Evolutionary conservation across 2,797 vertebrate species (phyloP), one percentile per base, ranked within the genome.

Genomic region (Meriones psammophilus): DNA sequence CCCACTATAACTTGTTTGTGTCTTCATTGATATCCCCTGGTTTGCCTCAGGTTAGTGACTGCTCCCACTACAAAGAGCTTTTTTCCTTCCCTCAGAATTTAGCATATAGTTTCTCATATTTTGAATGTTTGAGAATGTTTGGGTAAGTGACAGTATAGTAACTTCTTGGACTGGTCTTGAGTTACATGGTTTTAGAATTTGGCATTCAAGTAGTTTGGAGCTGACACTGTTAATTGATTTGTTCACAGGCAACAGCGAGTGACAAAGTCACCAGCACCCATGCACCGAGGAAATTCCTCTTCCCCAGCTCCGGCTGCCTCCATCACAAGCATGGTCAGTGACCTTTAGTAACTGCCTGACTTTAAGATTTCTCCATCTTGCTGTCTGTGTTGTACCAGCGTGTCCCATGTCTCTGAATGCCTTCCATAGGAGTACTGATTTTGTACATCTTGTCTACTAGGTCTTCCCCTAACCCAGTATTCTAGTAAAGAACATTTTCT

Each of bases 311-410:
- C 98, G 33, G 98, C 98, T 76, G 99, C 99, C 87, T 97, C 99
- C 46, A 99, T 99, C 93, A 99, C 99, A 1, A 99, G 99, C 98
- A 99, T 99, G 99, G 99, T 99, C 92, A 98, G 99, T 98, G 86
- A 71, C 42, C 17, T 93, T 71, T 76, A 60, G 28, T 69, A 36
- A 81, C 80, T 89, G 80, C 85, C 33, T 62, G 62, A 39, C 66
- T 78, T 17, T 20, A 42, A 71, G 76, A 56, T 68, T 84, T 79
- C 46, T 92, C 60, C n/a, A 7, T 77, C 73, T n/a, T 68, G 20
- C 33, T 86, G 54, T 71, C 17, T 77, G 0, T 60, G 22, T 66
- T 73, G 1, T 28, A 13, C 64, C 33, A 84, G 46, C 76, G 2
- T 71, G 20, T 42, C 56, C 46, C 39, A 7, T 91, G 64, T 87